Percentiles rank a stretch among this genome's conserved stretches.
Conservation (phyloP, 1,140 invertebrate genomes). For the Drosophila bifasciata region DNA sequence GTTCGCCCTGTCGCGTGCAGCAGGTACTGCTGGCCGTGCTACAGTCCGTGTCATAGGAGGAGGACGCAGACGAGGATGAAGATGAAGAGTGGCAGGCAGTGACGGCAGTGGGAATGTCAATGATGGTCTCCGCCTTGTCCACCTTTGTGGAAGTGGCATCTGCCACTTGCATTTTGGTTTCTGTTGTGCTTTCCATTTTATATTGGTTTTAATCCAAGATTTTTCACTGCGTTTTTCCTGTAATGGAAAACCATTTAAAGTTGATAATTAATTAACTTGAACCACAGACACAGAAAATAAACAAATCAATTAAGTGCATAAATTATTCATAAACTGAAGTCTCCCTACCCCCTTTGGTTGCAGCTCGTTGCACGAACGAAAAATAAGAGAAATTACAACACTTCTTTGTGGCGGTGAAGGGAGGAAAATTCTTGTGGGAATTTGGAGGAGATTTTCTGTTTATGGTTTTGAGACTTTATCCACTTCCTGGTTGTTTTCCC, state of each 20-base stretch:
- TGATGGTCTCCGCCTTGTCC: constrained; percentile 60
- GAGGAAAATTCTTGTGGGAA: constrained; percentile 10
- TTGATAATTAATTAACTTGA: constrained; percentile 73
- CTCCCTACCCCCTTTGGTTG: too few species aligned
- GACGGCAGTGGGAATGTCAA: constrained; percentile 75
- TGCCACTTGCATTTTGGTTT: constrained; percentile 57
- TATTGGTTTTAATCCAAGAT: constrained; percentile 5
- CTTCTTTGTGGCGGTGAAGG: neutral
- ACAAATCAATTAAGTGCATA: constrained; percentile 81
- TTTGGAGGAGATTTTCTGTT: constrained; percentile 39
- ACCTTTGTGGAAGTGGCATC: constrained; percentile 14
- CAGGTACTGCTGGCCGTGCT: constrained; percentile 81
- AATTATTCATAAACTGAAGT: constrained; percentile 73
- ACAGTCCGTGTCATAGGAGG: constrained; percentile 81
- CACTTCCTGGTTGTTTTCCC: constrained; percentile 20
- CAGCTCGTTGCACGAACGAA: neutral
- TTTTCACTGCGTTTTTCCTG: constrained; percentile 37
- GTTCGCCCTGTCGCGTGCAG: constrained; percentile 78
- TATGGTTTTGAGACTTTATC: constrained; percentile 30
- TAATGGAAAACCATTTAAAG: constrained; percentile 44
- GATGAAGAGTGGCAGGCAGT: constrained; percentile 22
- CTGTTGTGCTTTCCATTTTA: constrained; percentile 53
- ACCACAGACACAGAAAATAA: constrained; percentile 58
- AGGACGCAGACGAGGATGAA: constrained; percentile 39
- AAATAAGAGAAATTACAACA: constrained; percentile 37